Evolutionary conservation across 2,797 vertebrate species (phyloP), one percentile per base, ranked within the genome.

Genomic region (Necrosyrtes monachus): DNA sequence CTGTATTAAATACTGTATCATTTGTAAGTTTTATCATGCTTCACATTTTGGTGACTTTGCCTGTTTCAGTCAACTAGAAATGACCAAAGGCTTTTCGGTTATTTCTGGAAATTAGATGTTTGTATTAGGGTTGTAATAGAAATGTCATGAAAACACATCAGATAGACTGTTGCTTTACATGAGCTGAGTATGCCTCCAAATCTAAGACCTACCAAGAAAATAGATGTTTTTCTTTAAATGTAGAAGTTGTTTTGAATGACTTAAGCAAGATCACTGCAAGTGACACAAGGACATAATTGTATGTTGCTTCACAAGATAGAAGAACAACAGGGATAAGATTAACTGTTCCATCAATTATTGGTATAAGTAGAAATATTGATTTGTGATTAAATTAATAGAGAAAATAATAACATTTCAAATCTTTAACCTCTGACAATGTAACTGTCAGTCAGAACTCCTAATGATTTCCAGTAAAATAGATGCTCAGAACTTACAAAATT

Each of bases 341-440:
- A 95, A 94, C 80, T 87, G 45, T 30, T 85, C 56, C 41, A 68
- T 78, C 70, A 77, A 5, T 93, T 95, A 65, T 60, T 76, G 48
- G 19, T 77, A n/a, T 43, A 53, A 92, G 48, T 27, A 86, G 67
- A 87, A 93, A 85, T 82, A 91, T 20, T 77, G 88, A 92, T 93
- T 86, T 89, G 37, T 87, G 67, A 96, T 82, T 87, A 85, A 88
- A 89, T 25, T 18, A 93, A 67, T 28, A 78, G 27, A 84, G 62
- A 81, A 94, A 92, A 95, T 76, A 93, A 48, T 56, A 94, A 85
- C 43, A 63, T 45, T 87, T 91, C 72, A 82, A 63, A 64, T 35
- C 74, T 79, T 85, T 84, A 88, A 39, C 6, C 0, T 56, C 54
- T 72, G 51, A 63, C 67, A 60, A 41, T 11, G 20, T 51, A 75